Conservation (phyloP, 30 jellyfish, hydroid and myxozoan genomes). For the Aurelia sp. region DNA sequence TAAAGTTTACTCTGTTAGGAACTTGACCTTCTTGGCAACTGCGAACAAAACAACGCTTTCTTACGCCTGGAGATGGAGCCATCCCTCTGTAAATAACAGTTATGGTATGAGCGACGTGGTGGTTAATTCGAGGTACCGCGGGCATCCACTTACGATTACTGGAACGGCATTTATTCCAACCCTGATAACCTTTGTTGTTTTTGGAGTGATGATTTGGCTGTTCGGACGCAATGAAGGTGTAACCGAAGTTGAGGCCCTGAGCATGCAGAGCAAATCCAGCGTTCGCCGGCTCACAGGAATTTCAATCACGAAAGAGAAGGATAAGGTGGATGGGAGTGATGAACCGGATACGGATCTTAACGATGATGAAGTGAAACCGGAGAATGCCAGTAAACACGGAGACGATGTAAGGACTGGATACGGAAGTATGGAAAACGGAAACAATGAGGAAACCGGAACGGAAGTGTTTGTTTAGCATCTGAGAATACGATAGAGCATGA, state of each 20-base stretch:
- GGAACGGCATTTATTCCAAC: slow-evolving; percentile 87
- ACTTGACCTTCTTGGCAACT: slow-evolving; percentile 47
- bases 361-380: neutral
- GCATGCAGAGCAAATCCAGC: slow-evolving; percentile 22
- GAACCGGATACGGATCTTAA: slow-evolving; percentile 5
- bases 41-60: slow-evolving; percentile 76
- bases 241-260: slow-evolving; percentile 28
- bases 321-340: slow-evolving; percentile 37
- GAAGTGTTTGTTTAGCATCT: neutral
- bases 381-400: neutral
- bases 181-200: slow-evolving; percentile 55
- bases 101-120: slow-evolving; percentile 59
- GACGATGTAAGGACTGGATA: neutral
- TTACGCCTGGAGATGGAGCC: slow-evolving; percentile 86
- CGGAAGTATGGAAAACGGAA: slow-evolving; percentile 21
- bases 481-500: too few species aligned
- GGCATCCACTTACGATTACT: slow-evolving; percentile 60
- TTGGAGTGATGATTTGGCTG: slow-evolving; percentile 79
- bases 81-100: slow-evolving; percentile 68
- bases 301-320: slow-evolving; percentile 37
- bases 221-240: slow-evolving; percentile 76
- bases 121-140: slow-evolving; percentile 83
- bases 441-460: neutral
- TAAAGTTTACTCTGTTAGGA: slow-evolving; percentile 69
- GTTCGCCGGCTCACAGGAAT: slow-evolving; percentile 31